These are phyloP conservation scores for Oncorhynchus nerka DNA, from an alignment of 2,113 vertebrate genomes.

Conservation along the genomic window DNA sequence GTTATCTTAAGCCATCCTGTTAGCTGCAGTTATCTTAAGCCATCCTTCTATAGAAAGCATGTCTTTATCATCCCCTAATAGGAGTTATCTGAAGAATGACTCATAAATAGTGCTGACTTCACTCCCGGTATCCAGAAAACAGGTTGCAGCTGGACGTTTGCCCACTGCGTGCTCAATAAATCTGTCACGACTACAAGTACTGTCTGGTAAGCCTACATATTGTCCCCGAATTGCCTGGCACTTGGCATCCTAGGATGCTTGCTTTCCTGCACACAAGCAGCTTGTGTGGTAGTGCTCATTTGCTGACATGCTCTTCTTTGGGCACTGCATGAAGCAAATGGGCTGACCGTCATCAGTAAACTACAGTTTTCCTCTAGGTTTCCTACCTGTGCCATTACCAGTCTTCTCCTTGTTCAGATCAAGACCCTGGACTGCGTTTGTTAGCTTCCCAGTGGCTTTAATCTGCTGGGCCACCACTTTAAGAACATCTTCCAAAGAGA, in stretches of 20 bases:
- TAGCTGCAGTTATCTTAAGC: constrained; percentile 15
- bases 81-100: constrained; percentile 17
- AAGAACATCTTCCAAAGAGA: constrained; percentile 4
- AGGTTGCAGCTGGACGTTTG: constrained; percentile 2
- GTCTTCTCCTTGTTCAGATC: not conserved
- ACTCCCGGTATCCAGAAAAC: not conserved
- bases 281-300: too few relatives aligned
- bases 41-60: constrained; percentile 15
- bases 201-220: not conserved
- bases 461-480: constrained; percentile 13
- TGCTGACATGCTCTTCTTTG: not conserved
- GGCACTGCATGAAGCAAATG: constrained; percentile 7
- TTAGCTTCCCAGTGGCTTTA: constrained; percentile 9
- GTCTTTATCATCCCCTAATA: constrained; percentile 8
- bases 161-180: not conserved
- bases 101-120: constrained; percentile 13
- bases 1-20: constrained; percentile 24
- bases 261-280: not conserved
- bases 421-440: not conserved
- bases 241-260: not conserved
- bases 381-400: not conserved
- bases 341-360: constrained; percentile 10
- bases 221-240: not conserved
- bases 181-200: not conserved
- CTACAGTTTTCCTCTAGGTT: not conserved